Evolutionary conservation across 2,888 invertebrate genomes (phyloP), one percentile per base, ranked within the genome.

Genomic region (Drosophila engyochracea): DNA sequence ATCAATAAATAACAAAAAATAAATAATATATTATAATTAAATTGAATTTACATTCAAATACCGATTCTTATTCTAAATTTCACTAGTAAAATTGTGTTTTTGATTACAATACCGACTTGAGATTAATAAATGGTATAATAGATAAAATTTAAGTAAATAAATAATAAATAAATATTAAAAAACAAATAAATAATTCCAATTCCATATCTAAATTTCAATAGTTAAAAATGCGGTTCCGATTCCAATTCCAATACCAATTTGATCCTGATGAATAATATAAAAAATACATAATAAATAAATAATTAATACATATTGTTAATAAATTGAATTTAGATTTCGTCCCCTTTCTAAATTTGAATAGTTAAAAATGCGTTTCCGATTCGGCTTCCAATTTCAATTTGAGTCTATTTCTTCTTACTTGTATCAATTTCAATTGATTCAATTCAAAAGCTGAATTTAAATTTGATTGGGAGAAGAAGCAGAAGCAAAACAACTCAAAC

Each of bases 401-500:
- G 4, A 25, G 9, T 47, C 22, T 4, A 14, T 47, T 22, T 47
- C 16, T 22, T 47, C 4, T 47, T 25, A 47, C 7, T 47, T 47
- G 47, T 2, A 25, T 25, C 14, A 47, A 47, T 47, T 47, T 25
- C 2, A 47, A 25, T 47, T 47, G 9, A 16, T 25, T 41, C 4
- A 10, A 41, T 19, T 16, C 3, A 22, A 47, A 22, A 16, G 14
- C 22, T 47, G 22, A 22, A 4, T 7, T 47, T 16, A 47, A 22
- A 22, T 47, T 16, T 47, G 22, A 7, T 22, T 47, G 1, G 22
- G 9, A 22, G 16, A 47, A 25, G 14, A 16, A 47, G 55, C 19
- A 35, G 57, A 25, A 51, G 30, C 41, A 51, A 49, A 44, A 61
- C 35, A 35, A 16, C 25, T 25, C 3, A 39, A n/a, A 62, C 52